These are phyloP conservation scores for Casuarius casuarius DNA, from an alignment of 2,113 vertebrate genomes.

Conservation along the genomic window DNA sequence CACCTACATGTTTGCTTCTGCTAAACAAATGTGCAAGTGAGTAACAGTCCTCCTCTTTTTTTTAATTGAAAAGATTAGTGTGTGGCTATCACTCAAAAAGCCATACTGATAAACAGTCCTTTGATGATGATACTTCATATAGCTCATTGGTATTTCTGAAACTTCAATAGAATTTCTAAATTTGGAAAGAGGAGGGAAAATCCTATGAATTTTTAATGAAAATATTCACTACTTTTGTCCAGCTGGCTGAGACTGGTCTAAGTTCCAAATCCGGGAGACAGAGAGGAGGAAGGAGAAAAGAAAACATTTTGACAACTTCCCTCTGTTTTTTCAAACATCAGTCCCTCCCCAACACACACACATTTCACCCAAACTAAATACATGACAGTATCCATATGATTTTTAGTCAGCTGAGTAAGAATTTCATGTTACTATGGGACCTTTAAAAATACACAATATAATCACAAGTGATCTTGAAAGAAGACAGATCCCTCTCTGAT, in stretches of 20 bases:
- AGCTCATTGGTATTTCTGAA: not conserved
- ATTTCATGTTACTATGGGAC: not conserved
- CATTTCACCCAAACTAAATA: not conserved
- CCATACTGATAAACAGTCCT: not conserved
- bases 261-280: not conserved
- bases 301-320: not conserved
- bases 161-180: not conserved
- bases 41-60: not conserved
- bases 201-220: not conserved
- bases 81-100: not conserved
- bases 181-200: not conserved
- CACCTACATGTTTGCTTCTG: not conserved
- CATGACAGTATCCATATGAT: not conserved
- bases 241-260: not conserved
- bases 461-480: not conserved
- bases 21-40: not conserved
- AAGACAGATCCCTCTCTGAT: not conserved
- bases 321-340: not conserved
- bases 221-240: not conserved
- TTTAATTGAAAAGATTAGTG: not conserved
- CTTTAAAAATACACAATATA: not conserved
- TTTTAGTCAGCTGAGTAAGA: not conserved
- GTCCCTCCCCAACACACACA: not conserved
- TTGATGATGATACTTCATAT: not conserved
- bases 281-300: not conserved